Evolutionary conservation across 2,113 vertebrate genomes (phyloP).

Genomic region (Perca fluviatilis): DNA sequence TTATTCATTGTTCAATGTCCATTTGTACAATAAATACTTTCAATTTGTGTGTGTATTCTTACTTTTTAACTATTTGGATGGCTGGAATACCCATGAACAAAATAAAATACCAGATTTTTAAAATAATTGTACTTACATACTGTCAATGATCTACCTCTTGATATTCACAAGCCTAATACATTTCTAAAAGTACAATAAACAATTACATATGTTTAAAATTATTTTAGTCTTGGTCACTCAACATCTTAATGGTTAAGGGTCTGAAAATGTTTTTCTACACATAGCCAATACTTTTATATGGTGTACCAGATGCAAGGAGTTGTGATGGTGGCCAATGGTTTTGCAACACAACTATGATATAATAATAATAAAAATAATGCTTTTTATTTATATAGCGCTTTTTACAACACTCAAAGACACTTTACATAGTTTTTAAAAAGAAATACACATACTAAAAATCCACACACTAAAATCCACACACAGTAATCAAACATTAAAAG

Average conservation of each 20-base stretch:
- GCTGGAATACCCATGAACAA: conserved; percentile 41
- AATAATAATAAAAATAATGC: too few relatives aligned
- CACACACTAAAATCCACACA: too few relatives aligned
- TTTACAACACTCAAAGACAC: too few relatives aligned
- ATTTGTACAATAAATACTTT: conserved; percentile 85
- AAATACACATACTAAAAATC: too few relatives aligned
- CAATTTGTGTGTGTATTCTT: conserved; percentile 65
- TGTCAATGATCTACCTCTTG: neutral
- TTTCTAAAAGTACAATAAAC: neutral
- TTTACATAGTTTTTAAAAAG: too few relatives aligned
- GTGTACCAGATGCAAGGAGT: neutral
- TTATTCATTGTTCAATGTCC: conserved; percentile 76
- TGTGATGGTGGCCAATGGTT: neutral
- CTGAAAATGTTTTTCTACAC: neutral
- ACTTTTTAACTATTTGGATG: conserved; percentile 40
- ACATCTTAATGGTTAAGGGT: neutral
- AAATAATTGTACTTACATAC: neutral
- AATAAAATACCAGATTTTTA: neutral
- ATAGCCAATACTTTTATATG: neutral
- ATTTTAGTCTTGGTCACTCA: neutral
- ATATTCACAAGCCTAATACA: neutral
- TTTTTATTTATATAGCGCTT: too few relatives aligned
- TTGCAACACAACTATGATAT: neutral
- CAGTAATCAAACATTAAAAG: too few relatives aligned
- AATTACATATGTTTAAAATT: neutral